Evolutionary conservation across 2,797 vertebrate species (phyloP), one percentile per base, ranked within the genome.

Genomic region (Enoplosus armatus): DNA sequence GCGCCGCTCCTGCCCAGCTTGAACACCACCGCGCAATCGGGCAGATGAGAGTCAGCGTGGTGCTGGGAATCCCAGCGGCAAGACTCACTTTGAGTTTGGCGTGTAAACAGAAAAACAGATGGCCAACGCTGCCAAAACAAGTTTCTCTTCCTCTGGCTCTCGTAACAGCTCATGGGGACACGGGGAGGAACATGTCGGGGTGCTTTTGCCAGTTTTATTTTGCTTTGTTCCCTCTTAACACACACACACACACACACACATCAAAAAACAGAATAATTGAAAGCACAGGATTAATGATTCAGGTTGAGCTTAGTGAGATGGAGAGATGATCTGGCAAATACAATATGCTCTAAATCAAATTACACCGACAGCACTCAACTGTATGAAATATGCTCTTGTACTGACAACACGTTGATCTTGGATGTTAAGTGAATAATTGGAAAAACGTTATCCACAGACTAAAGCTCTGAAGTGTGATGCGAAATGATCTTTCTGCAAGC

Each of bases 61-160:
- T 14, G 60, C 60, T 64, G 50, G 27, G 64, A 60, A 39, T 87
- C 87, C 83, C 77, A 63, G 78, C n/a, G 68, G 81, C 72, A 26
- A 6, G 60, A 73, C 37, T 80, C 79, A 53, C 75, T 87, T 80
- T 64, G 76, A 68, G 63, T 87, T 77, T n/a, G 27, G 43, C 9
- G 15, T 47, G 72, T 72, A 77, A 86, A 86, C 64, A 75, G 84
- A 76, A 67, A 84, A 87, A 80, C 87, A 88, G 86, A 87, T 87
- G 85, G 88, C 61, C 69, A 22, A n/a, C 47, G 31, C 45, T 63
- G 61, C 55, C 68, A 75, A 70, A n/a, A 75, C 76, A 48, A 72
- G 24, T 74, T 83, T 59, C 35, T 73, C 56, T 45, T 64, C 39
- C 39, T 15, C 37, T 8, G 9, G 51, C 43, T 58, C 60, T 45